These are phyloP conservation scores for Menidia beryllina DNA, from an alignment of 2,113 vertebrate species.

Conservation along the genomic window DNA sequence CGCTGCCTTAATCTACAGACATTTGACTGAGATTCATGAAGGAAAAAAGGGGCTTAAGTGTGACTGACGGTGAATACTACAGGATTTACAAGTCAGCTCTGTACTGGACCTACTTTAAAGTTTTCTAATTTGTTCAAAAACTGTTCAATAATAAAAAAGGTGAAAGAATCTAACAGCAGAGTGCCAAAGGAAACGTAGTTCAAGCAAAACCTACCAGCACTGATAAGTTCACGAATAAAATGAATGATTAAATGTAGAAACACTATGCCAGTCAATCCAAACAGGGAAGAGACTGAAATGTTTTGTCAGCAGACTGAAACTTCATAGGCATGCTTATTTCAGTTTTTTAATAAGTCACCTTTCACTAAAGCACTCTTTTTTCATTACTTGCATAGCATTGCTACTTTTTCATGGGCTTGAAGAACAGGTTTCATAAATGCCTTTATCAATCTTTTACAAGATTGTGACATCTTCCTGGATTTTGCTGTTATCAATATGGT, in stretches of 20 bases:
- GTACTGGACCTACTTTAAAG: conserved; percentile 1
- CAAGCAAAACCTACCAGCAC: neutral
- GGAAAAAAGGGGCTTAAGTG: neutral
- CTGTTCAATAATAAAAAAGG: conserved; percentile 2
- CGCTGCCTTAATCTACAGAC: conserved; percentile 20
- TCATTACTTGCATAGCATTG: too few relatives aligned
- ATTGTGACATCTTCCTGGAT: too few relatives aligned
- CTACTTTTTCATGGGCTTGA: too few relatives aligned
- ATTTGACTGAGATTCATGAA: neutral
- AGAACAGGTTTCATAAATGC: too few relatives aligned
- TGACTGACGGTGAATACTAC: conserved; percentile 6
- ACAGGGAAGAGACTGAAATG: neutral
- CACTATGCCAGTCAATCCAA: neutral
- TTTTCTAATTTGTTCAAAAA: neutral
- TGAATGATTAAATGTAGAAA: neutral
- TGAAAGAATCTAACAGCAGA: conserved; percentile 6
- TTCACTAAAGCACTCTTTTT: neutral
- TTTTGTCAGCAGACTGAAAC: neutral
- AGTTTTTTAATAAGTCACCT: neutral
- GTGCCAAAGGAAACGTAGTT: neutral
- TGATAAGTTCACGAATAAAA: conserved; percentile 12
- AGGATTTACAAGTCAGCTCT: conserved; percentile 21
- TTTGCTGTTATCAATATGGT: neutral
- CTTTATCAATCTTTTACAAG: too few relatives aligned
- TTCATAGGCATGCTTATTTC: neutral